These are phyloP conservation scores for Dolichotis patagonum DNA, from an alignment of 2,113 vertebrate species.

Conservation along the genomic window DNA sequence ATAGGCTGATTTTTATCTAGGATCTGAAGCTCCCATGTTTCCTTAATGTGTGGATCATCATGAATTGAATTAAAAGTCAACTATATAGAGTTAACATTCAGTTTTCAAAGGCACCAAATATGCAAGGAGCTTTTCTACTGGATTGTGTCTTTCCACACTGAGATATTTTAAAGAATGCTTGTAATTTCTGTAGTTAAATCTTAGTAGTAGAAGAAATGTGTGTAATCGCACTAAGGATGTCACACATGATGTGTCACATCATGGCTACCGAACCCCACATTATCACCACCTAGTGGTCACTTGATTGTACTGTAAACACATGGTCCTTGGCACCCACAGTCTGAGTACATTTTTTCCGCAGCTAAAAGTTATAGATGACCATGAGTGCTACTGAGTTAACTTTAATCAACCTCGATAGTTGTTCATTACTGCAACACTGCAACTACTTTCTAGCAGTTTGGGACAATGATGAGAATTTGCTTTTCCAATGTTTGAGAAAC, in stretches of 20 bases:
- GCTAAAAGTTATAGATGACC: background rate
- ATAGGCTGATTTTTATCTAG: background rate
- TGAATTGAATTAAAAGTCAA: background rate
- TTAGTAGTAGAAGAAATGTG: background rate
- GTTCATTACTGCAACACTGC: background rate
- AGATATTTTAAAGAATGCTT: background rate
- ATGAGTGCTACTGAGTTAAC: background rate
- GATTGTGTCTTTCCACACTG: background rate
- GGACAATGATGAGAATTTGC: background rate
- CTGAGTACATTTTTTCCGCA: background rate
- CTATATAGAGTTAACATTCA: background rate
- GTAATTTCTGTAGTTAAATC: background rate
- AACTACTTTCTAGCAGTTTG: background rate
- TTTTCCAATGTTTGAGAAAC: background rate
- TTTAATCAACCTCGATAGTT: background rate
- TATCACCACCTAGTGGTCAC: conserved; percentile 69
- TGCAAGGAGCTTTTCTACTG: background rate
- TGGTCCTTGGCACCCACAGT: background rate
- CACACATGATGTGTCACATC: background rate
- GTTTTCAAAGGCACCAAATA: background rate
- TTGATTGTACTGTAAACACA: conserved; percentile 44
- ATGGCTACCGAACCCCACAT: conserved; percentile 41
- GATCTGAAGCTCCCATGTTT: background rate
- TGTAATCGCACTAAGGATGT: background rate
- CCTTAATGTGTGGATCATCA: background rate